phyloP scores from a whole-genome alignment of 2,888 invertebrate genomes.

The Eristalis intricaria region DNA sequence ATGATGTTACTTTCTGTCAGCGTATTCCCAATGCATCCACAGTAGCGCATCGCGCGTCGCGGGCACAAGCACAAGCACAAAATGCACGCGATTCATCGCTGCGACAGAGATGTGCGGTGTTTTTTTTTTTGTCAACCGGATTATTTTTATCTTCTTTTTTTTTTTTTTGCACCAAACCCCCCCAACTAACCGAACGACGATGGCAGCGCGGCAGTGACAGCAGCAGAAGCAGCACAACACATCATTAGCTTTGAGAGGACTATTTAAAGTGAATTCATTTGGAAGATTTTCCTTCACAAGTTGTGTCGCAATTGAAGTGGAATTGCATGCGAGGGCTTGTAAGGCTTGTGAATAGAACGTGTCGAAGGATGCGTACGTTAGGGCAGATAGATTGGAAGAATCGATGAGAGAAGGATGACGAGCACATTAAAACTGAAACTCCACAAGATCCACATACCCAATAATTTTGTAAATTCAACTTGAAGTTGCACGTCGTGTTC shows the following conservation, averaged over 20 bases:
- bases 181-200: neutral
- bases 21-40: constrained; percentile 4
- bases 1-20: constrained; percentile 21
- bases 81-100: neutral
- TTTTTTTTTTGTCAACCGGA: too few relatives aligned
- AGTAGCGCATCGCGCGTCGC: neutral
- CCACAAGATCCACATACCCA: too few relatives aligned
- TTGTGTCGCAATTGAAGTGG: neutral
- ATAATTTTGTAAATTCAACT: too few relatives aligned
- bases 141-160: neutral
- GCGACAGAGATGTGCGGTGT: neutral
- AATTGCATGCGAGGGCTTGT: neutral
- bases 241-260: constrained; percentile 28
- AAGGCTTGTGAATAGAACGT: neutral
- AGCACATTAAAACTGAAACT: neutral
- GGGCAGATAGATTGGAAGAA: neutral
- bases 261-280: constrained; percentile 28
- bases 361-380: neutral
- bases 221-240: neutral
- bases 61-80: neutral
- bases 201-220: neutral
- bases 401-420: neutral
- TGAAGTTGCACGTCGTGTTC: too few relatives aligned
- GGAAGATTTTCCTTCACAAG: neutral
- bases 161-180: neutral